Evolutionary conservation across 2,888 invertebrate genomes (phyloP).

Genomic region (Cataglyphis albicans): DNA sequence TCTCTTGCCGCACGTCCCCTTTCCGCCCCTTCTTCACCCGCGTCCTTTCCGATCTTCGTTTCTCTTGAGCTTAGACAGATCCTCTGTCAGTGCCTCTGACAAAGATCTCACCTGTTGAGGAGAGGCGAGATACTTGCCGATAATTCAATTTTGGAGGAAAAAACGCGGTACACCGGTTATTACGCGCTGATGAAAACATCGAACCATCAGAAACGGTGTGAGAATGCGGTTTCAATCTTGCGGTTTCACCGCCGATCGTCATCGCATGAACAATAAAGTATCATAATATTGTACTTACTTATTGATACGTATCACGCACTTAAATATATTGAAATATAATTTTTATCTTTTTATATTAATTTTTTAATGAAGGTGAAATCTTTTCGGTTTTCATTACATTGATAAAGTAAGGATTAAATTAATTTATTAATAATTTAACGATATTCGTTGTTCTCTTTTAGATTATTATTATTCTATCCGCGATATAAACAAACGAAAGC

Average conservation of each 20-base stretch:
- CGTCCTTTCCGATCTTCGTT: conserved; percentile 23
- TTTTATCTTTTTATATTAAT: background rate
- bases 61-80: background rate
- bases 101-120: background rate
- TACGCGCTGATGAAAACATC: conserved; percentile 68
- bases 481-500: background rate
- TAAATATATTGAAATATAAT: background rate
- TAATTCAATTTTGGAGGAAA: conserved; percentile 69
- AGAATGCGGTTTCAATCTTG: conserved; percentile 41
- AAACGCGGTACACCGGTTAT: conserved; percentile 62
- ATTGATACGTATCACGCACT: background rate
- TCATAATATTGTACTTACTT: conserved; percentile 28
- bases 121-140: conserved; percentile 31
- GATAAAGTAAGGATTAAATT: background rate
- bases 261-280: conserved; percentile 1
- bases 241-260: conserved; percentile 15
- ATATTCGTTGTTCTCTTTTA: background rate
- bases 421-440: background rate
- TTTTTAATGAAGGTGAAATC: background rate
- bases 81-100: conserved; percentile 17
- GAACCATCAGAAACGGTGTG: conserved; percentile 34
- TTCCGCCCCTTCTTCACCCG: conserved; percentile 3
- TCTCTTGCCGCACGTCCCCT: conserved; percentile 23
- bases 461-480: background rate
- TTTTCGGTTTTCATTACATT: background rate